Evolutionary conservation across 2,888 invertebrate genomes (phyloP).

Genomic region (Chorisops tibialis): DNA sequence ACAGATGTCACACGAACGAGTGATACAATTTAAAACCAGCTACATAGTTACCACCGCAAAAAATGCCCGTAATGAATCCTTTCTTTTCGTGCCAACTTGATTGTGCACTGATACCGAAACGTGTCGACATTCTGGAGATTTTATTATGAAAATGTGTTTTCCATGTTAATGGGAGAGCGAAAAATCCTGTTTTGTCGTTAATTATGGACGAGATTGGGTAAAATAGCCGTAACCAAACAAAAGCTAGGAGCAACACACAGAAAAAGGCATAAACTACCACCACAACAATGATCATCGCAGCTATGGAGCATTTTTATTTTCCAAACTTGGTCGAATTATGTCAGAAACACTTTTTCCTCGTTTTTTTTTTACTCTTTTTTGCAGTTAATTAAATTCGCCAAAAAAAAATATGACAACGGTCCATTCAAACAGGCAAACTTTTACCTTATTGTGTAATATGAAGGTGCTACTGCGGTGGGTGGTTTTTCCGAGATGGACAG

Average conservation of each 20-base stretch:
- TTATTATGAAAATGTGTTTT: slow-evolving; percentile 23
- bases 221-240: no score
- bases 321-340: background rate
- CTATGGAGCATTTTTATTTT: no score
- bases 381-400: slow-evolving; percentile 8
- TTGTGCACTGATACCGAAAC: background rate
- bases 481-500: no score
- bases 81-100: no score
- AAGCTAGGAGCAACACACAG: no score
- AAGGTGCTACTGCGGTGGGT: no score
- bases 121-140: background rate
- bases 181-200: background rate
- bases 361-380: background rate
- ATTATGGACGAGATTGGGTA: background rate
- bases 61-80: no score
- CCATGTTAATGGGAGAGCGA: slow-evolving; percentile 15
- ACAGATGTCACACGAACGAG: no score
- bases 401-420: background rate
- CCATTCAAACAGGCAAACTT: no score
- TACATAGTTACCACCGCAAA: no score
- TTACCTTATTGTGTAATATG: no score
- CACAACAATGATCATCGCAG: background rate
- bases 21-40: no score
- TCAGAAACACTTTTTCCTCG: background rate
- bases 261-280: background rate